Evolutionary conservation across 2,113 vertebrate genomes (phyloP).

Genomic region (Dromas ardeola): DNA sequence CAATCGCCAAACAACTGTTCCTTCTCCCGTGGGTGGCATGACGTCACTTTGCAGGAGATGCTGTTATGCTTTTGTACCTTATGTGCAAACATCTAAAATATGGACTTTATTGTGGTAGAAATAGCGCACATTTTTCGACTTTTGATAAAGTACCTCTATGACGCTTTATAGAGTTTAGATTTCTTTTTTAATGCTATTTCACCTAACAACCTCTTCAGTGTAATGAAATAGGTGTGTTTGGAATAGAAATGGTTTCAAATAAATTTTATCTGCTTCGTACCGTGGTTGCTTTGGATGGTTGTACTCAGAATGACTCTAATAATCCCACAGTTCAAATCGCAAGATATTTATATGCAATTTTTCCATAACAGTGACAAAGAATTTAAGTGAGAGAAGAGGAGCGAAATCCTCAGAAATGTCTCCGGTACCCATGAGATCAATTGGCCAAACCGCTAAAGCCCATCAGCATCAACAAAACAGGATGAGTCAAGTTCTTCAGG

Average conservation of each 20-base stretch:
- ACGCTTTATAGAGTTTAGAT: neutral
- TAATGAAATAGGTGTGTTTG: neutral
- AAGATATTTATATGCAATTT: neutral
- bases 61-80: neutral
- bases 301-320: neutral
- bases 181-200: neutral
- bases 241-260: neutral
- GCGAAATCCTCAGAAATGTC: constrained; percentile 89
- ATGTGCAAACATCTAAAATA: neutral
- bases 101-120: neutral
- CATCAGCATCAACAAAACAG: constrained; percentile 86
- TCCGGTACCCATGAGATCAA: constrained; percentile 86
- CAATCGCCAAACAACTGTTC: neutral
- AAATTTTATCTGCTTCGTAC: neutral
- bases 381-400: constrained; percentile 87
- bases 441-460: constrained; percentile 79
- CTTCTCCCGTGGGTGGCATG: neutral
- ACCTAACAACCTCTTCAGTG: neutral
- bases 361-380: constrained; percentile 86
- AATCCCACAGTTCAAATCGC: neutral
- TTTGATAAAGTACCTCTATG: neutral
- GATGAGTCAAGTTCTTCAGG: constrained; percentile 92
- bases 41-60: neutral
- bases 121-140: neutral
- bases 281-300: neutral